phyloP scores from a whole-genome alignment of 2,888 invertebrate species.

The Therioaphis trifolii region DNA sequence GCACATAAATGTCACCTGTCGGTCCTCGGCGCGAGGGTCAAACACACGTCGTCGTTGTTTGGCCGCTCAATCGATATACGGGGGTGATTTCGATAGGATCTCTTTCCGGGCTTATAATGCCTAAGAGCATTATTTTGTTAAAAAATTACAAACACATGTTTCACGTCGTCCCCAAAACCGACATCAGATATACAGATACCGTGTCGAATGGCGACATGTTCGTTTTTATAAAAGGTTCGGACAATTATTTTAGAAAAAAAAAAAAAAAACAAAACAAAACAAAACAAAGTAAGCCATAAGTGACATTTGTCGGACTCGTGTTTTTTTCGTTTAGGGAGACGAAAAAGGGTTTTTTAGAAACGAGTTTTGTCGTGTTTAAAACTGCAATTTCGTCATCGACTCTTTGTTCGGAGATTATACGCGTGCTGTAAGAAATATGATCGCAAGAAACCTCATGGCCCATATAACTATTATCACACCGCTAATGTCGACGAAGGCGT shows the following conservation, averaged over 20 bases:
- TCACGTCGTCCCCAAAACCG: conserved; percentile 8
- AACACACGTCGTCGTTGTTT: neutral
- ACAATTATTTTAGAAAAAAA: neutral
- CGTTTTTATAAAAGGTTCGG: conserved; percentile 33
- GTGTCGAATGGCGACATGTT: neutral
- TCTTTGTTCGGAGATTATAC: too few relatives aligned
- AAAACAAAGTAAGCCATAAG: neutral
- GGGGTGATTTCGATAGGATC: conserved; percentile 47
- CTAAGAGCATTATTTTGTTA: conserved; percentile 53
- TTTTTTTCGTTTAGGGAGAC: too few relatives aligned
- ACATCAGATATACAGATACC: conserved; percentile 14
- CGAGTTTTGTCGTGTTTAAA: too few relatives aligned
- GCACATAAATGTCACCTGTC: conserved; percentile 58
- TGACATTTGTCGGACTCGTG: too few relatives aligned
- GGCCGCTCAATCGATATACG: conserved; percentile 31
- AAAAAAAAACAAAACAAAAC: neutral
- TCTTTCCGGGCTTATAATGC: conserved; percentile 7
- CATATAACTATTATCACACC: too few relatives aligned
- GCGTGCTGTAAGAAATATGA: too few relatives aligned
- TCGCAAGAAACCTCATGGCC: too few relatives aligned
- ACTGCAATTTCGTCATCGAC: too few relatives aligned
- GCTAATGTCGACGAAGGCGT: too few relatives aligned
- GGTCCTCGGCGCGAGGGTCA: neutral
- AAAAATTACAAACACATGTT: conserved; percentile 47
- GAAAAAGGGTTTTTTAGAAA: too few relatives aligned